These are phyloP conservation scores for Delichon dasypus DNA, from an alignment of 2,797 vertebrate species.

Conservation along the genomic window DNA sequence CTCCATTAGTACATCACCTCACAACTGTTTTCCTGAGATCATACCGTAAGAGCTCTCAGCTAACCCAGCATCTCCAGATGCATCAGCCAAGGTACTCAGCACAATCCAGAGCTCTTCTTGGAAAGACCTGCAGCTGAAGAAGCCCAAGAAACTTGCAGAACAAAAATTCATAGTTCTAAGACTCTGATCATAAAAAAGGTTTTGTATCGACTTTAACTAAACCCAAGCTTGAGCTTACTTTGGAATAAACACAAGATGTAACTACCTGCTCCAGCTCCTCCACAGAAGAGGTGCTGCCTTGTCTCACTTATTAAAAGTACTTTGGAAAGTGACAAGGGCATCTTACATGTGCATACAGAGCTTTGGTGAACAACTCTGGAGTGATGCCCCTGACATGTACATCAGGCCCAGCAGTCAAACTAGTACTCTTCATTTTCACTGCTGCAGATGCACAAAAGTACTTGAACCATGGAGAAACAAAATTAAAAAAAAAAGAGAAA, in stretches of 20 bases:
- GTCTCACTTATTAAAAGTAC: not conserved
- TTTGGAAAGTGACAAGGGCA: not conserved
- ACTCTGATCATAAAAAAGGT: not conserved
- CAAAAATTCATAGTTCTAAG: not conserved
- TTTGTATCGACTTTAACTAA: not conserved
- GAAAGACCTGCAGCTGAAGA: not conserved
- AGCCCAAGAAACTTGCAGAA: not conserved
- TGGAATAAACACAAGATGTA: not conserved
- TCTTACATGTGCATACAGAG: accelerated
- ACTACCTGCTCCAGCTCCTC: not conserved
- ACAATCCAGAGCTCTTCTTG: not conserved
- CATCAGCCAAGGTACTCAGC: not conserved
- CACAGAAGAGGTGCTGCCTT: not conserved
- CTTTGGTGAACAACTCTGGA: not conserved
- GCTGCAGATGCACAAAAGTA: not conserved
- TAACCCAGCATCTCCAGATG: not conserved
- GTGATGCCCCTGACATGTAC: not conserved
- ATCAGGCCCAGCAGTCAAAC: not conserved
- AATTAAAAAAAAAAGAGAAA: not conserved
- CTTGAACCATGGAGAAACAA: not conserved
- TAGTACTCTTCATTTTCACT: not conserved
- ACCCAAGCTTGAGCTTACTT: not conserved
- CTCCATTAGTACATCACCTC: not conserved
- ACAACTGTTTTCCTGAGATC: not conserved
- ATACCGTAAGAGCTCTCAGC: not conserved